Evolutionary conservation across 2,113 vertebrate species (phyloP).

Genomic region (Hystrix brachyura): DNA sequence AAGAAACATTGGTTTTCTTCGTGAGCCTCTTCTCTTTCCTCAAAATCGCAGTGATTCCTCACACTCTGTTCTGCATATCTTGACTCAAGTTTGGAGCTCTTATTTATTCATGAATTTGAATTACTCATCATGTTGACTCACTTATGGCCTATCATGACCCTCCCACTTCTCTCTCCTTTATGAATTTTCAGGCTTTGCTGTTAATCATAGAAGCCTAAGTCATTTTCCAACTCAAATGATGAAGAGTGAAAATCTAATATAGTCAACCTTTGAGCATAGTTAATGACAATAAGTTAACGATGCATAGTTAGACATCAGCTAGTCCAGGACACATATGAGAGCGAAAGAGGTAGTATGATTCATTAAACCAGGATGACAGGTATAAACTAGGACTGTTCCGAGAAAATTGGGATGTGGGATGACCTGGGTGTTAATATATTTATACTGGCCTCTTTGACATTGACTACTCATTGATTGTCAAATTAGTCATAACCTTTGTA

Average conservation of each 20-base stretch:
- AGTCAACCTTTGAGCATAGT: conserved; percentile 59
- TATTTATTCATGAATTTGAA: conserved; percentile 76
- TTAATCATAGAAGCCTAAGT: conserved; percentile 73
- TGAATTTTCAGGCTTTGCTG: conserved; percentile 67
- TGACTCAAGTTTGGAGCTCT: conserved; percentile 52
- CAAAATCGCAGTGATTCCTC: conserved; percentile 51
- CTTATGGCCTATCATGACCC: conserved; percentile 73
- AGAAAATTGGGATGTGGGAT: neutral
- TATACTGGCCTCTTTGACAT: conserved; percentile 41
- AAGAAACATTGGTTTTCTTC: conserved; percentile 55
- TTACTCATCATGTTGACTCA: conserved; percentile 79
- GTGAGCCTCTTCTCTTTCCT: conserved; percentile 16
- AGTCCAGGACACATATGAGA: conserved; percentile 26
- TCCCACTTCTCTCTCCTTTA: conserved; percentile 72
- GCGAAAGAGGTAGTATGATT: conserved; percentile 42
- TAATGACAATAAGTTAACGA: conserved; percentile 60
- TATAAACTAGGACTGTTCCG: conserved; percentile 36
- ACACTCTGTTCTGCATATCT: conserved; percentile 50
- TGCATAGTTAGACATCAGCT: conserved; percentile 54
- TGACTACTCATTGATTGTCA: conserved; percentile 20
- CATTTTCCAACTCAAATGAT: conserved; percentile 65
- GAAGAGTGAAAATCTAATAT: conserved; percentile 55
- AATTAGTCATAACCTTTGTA: conserved; percentile 33
- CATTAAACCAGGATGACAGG: conserved; percentile 36
- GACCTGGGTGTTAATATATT: neutral